A percentile compares a stretch with the other conserved stretches of the same genome.
phyloP scores from a whole-genome alignment of 2,888 invertebrate species.

The Trisateles emortualis region DNA sequence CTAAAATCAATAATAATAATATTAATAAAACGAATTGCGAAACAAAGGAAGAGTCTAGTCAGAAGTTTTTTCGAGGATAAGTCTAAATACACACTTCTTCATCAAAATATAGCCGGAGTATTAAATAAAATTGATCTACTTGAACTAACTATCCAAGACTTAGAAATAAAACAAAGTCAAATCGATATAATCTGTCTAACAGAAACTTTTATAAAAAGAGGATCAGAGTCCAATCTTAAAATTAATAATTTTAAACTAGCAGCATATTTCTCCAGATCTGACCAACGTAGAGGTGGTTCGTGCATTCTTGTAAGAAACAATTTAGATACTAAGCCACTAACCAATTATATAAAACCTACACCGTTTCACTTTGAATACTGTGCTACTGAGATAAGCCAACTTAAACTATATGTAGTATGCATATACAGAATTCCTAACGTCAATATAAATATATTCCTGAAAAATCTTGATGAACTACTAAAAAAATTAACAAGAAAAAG shows the following conservation, averaged over 20 bases:
- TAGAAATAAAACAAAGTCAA: background rate
- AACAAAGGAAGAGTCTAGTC: too few relatives aligned
- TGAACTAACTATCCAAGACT: background rate
- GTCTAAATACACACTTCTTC: too few relatives aligned
- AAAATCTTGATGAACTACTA: background rate
- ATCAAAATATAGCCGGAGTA: too few relatives aligned
- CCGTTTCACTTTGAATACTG: constrained; percentile 3
- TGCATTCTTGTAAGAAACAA: background rate
- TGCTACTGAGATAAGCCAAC: background rate
- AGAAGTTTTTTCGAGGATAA: too few relatives aligned
- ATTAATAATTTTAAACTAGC: background rate
- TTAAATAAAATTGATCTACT: background rate
- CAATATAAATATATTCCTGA: background rate
- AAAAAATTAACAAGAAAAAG: background rate
- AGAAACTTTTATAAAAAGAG: background rate
- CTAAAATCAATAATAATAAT: too few relatives aligned
- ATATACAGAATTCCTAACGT: constrained; percentile 3
- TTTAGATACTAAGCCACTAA: background rate
- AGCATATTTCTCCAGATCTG: background rate
- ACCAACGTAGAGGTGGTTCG: constrained; percentile 2
- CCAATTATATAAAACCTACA: background rate
- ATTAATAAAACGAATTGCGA: too few relatives aligned
- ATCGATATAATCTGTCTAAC: background rate
- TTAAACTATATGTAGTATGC: background rate
- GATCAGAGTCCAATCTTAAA: background rate